phyloP scores from a whole-genome alignment of 2,113 vertebrate species.

The Psammodynastes pulverulentus region DNA sequence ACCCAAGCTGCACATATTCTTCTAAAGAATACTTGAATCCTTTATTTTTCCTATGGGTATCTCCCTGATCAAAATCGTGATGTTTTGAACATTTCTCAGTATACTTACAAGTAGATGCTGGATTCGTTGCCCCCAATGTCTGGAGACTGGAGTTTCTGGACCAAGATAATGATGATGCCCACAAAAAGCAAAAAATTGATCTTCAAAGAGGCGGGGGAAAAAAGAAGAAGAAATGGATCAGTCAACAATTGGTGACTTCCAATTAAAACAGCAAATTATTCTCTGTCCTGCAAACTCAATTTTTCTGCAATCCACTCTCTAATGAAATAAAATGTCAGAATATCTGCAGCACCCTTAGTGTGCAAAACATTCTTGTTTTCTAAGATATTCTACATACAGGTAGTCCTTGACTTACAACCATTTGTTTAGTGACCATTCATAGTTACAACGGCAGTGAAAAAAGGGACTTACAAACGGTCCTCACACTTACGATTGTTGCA shows the following conservation, averaged over 20 bases:
- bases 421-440: background rate
- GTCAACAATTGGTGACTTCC: background rate
- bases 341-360: background rate
- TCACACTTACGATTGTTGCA: background rate
- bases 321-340: background rate
- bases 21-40: background rate
- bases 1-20: background rate
- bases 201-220: constrained; percentile 55
- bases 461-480: background rate
- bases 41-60: constrained; percentile 61
- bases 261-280: background rate
- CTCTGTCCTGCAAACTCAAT: background rate
- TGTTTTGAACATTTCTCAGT: background rate
- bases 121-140: constrained; percentile 97
- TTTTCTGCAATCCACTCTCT: background rate
- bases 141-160: constrained; percentile 97
- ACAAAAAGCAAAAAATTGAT: constrained; percentile 97
- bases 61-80: constrained; percentile 35
- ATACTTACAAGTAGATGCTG: constrained; percentile 98
- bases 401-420: background rate
- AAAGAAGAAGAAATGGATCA: background rate
- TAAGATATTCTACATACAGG: background rate
- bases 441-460: background rate
- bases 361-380: background rate
- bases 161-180: constrained; percentile 97